These are phyloP conservation scores for Helicoverpa armigera DNA, from an alignment of 1,140 invertebrate species.

Conservation along the genomic window DNA sequence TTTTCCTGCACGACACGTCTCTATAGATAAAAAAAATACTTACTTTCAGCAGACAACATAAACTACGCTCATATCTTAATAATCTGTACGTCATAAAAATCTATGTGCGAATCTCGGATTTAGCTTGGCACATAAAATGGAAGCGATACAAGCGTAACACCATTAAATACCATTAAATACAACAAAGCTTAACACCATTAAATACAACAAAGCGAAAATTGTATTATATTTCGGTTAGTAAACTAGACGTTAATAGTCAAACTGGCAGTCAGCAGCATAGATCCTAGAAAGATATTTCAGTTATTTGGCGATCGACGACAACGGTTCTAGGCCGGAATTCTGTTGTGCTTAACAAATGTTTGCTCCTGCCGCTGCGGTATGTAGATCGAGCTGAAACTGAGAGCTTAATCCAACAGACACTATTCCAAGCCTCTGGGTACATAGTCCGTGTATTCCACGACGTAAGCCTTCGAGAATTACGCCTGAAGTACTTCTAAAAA, in stretches of 20 bases:
- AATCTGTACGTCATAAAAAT: too few species aligned
- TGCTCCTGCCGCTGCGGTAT: constrained; percentile 44
- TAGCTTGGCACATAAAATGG: too few species aligned
- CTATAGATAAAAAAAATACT: too few species aligned
- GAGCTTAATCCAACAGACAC: constrained; percentile 40
- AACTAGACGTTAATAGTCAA: constrained; percentile 54
- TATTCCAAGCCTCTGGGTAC: background rate
- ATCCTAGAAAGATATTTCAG: constrained; percentile 72
- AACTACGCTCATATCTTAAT: too few species aligned
- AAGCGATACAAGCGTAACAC: background rate
- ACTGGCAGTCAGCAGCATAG: constrained; percentile 49
- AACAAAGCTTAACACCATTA: background rate
- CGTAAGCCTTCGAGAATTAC: background rate
- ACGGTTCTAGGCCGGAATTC: constrained; percentile 63
- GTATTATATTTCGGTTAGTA: constrained; percentile 24
- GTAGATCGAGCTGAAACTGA: constrained; percentile 46
- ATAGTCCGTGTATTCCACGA: constrained; percentile 2
- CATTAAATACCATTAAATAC: background rate
- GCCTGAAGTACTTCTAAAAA: background rate
- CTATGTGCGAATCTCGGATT: too few species aligned
- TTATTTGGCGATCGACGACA: constrained; percentile 70
- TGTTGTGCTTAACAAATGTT: constrained; percentile 49
- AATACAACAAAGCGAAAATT: constrained; percentile 1
- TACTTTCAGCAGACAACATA: too few species aligned
- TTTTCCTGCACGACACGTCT: too few species aligned